Evolutionary conservation across 2,888 invertebrate species (phyloP).

Genomic region (Ernsta delagoae): DNA sequence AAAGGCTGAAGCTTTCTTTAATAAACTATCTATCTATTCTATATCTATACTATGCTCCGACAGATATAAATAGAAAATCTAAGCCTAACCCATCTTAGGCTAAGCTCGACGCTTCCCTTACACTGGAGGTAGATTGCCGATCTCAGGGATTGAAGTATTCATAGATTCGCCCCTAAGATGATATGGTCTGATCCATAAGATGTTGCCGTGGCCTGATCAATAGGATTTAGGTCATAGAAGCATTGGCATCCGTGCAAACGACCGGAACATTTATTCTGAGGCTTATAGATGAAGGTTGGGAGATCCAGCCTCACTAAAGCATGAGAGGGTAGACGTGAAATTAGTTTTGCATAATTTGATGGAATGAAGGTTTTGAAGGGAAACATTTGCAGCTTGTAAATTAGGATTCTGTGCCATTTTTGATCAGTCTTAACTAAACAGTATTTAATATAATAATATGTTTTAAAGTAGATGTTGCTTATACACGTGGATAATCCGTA

Average conservation of each 20-base stretch:
- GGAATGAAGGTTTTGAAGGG: too few relatives aligned
- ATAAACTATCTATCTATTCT: too few relatives aligned
- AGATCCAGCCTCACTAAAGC: neutral
- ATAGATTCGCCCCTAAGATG: slow-evolving; percentile 2
- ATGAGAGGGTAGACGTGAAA: too few relatives aligned
- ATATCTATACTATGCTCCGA: too few relatives aligned
- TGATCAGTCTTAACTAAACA: too few relatives aligned
- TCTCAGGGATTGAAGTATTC: neutral
- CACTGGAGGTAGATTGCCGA: neutral
- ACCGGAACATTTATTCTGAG: neutral
- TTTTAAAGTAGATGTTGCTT: too few relatives aligned
- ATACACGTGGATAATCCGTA: too few relatives aligned
- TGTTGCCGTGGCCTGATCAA: neutral
- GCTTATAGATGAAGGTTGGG: neutral
- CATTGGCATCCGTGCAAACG: neutral
- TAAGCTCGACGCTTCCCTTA: neutral
- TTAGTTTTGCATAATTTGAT: too few relatives aligned
- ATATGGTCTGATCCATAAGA: neutral
- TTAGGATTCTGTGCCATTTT: too few relatives aligned
- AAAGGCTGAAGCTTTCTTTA: too few relatives aligned
- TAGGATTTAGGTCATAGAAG: neutral
- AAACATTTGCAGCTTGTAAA: too few relatives aligned
- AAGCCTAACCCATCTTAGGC: neutral
- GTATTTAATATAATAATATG: too few relatives aligned
- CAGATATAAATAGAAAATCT: neutral